Evolutionary conservation across 2,113 vertebrate genomes (phyloP).

Genomic region (Pseudopipra pipra): DNA sequence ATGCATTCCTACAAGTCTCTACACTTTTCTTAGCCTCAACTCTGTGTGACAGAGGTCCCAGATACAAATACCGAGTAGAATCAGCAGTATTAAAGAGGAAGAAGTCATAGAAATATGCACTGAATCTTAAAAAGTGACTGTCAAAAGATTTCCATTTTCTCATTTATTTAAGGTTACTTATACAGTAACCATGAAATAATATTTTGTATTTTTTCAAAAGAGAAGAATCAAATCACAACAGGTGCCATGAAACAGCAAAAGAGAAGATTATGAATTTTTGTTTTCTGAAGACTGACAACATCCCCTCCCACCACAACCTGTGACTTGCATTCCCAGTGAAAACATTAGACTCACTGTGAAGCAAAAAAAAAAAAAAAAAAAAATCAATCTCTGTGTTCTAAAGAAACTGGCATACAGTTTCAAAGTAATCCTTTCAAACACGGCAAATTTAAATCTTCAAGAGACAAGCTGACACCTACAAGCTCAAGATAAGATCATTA

Average conservation of each 20-base stretch:
- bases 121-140: neutral
- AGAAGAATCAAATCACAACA: neutral
- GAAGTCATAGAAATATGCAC: neutral
- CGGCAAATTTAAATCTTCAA: neutral
- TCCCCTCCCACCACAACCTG: neutral
- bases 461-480: neutral
- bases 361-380: neutral
- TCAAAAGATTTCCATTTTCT: neutral
- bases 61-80: neutral
- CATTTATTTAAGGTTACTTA: neutral
- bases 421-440: neutral
- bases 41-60: neutral
- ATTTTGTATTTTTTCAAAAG: neutral
- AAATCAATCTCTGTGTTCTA: neutral
- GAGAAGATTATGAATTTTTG: neutral
- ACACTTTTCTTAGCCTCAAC: neutral
- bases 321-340: neutral
- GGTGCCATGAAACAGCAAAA: neutral
- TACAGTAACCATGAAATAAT: neutral
- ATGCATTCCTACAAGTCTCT: neutral
- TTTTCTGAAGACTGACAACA: constrained; percentile 3
- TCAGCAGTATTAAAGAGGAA: neutral
- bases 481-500: neutral
- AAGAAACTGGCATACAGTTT: neutral
- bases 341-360: neutral